Percentiles rank a stretch among this genome's conserved stretches.
Conservation (phyloP, 2,113 vertebrate species). For the Callocephalon fimbriatum region DNA sequence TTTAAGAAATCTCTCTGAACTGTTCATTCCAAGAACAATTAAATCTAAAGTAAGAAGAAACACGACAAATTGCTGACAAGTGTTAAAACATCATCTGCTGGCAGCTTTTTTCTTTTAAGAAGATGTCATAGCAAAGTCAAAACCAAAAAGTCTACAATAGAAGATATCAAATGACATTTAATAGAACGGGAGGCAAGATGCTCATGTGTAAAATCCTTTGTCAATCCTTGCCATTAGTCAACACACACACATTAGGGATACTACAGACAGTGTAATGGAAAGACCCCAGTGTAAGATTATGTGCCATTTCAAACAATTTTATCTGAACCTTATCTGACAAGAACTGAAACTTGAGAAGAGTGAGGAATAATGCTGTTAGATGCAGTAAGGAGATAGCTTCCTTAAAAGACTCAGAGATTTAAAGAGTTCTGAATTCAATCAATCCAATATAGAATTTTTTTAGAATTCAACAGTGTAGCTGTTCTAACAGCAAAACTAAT, state of each 20-base stretch:
- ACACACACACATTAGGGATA: not conserved
- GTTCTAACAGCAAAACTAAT: conserved; percentile 46
- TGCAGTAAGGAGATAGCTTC: not conserved
- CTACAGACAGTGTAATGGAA: not conserved
- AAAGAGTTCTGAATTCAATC: conserved; percentile 21
- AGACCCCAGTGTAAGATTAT: not conserved
- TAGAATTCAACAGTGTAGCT: conserved; percentile 1
- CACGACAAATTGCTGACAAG: not conserved
- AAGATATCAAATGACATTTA: conserved; percentile 60
- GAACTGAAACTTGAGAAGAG: not conserved
- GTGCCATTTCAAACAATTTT: not conserved
- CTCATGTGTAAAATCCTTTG: not conserved
- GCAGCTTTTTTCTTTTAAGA: conserved; percentile 11
- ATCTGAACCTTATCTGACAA: not conserved
- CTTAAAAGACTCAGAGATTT: not conserved
- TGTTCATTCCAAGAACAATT: conserved; percentile 33
- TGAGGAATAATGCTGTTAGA: not conserved
- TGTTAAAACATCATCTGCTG: conserved; percentile 21
- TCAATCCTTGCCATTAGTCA: conserved; percentile 9
- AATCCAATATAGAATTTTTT: conserved; percentile 22
- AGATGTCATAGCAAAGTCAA: conserved; percentile 37
- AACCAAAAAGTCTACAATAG: not conserved
- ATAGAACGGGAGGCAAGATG: not conserved
- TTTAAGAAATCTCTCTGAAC: not conserved
- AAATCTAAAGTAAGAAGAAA: not conserved